Conservation (phyloP, 1,140 invertebrate genomes). For the Meteorus sp. region DNA sequence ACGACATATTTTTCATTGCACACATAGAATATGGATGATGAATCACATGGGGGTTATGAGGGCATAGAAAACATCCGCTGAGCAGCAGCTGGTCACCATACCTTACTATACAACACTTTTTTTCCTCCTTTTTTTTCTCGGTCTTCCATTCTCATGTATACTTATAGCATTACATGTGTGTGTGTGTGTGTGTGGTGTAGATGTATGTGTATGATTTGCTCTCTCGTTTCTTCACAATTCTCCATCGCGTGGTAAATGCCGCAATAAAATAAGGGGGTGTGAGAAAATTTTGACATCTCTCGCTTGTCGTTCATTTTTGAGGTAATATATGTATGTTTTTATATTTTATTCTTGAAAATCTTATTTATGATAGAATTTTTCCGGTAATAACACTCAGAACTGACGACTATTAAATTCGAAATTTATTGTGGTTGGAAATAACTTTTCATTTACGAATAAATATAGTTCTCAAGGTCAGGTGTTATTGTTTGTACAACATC, state of each 20-base stretch:
- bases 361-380: too few species aligned
- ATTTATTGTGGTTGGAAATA: too few species aligned
- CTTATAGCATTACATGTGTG: too few species aligned
- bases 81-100: constrained; percentile 52
- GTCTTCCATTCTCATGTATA: constrained; percentile 8
- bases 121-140: constrained; percentile 28
- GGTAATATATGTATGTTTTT: too few species aligned
- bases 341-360: too few species aligned
- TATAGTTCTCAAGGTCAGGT: too few species aligned
- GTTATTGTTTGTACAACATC: too few species aligned
- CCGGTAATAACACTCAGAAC: too few species aligned
- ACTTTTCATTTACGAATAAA: too few species aligned
- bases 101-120: constrained; percentile 41
- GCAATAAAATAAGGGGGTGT: constrained; percentile 2
- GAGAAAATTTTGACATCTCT: background rate
- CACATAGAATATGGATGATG: constrained; percentile 23
- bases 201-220: constrained; percentile 18
- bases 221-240: constrained; percentile 13
- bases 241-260: constrained; percentile 27
- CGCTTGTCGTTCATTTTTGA: background rate
- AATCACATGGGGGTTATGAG: constrained; percentile 47
- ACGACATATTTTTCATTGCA: background rate
- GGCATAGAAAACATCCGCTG: constrained; percentile 48
- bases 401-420: too few species aligned
- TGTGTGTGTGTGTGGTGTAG: too few species aligned